These are phyloP conservation scores for Rhombomys opimus DNA, from an alignment of 2,113 vertebrate species.

Conservation along the genomic window DNA sequence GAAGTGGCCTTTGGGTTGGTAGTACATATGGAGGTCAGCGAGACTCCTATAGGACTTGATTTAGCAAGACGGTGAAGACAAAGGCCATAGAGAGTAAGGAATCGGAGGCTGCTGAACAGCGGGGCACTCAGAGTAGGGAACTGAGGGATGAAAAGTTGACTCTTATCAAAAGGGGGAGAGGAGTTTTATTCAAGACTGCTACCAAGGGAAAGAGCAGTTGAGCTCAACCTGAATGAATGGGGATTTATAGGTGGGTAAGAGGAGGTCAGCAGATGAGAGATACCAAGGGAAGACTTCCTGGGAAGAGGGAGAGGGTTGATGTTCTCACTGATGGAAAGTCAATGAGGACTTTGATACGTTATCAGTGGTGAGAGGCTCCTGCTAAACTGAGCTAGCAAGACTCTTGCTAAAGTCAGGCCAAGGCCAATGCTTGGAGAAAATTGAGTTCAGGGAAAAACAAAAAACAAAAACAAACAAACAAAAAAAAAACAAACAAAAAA, in stretches of 20 bases:
- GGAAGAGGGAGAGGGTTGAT: rapidly evolving
- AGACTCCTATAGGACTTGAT: background rate
- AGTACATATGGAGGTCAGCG: background rate
- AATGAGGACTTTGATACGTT: background rate
- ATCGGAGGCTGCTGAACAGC: background rate
- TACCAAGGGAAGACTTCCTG: background rate
- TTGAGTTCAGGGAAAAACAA: background rate
- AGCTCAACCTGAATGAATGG: background rate
- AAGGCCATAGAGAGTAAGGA: too few species aligned
- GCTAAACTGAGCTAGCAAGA: background rate
- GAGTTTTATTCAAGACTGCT: background rate
- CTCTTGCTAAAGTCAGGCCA: background rate
- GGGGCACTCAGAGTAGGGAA: too few species aligned
- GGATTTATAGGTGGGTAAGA: background rate
- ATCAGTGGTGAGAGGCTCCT: background rate
- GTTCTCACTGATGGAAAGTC: background rate
- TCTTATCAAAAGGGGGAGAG: background rate
- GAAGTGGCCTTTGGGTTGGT: background rate
- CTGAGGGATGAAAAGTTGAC: background rate
- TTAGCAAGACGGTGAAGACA: too few species aligned
- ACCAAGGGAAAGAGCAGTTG: too few species aligned
- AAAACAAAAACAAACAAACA: too few species aligned
- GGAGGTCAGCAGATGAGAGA: too few species aligned
- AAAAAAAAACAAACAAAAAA: too few species aligned
- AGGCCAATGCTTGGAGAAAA: background rate